Evolutionary conservation across 2,797 vertebrate species (phyloP), one percentile per base, ranked within the genome.

Genomic region (Enteromius treurensis): DNA sequence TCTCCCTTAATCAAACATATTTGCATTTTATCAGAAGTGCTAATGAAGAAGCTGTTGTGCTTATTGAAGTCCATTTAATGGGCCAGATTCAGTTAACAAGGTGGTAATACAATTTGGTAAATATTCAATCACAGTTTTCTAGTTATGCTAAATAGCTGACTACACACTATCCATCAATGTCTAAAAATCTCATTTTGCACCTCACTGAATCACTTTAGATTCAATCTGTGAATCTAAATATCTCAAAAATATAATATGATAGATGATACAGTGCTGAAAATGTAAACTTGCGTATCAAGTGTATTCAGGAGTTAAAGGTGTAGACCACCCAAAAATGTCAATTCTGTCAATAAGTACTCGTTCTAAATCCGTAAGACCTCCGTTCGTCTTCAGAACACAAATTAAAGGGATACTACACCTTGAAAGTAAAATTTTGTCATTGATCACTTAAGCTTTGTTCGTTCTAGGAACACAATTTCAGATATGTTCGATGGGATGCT

Each of bases 161-260:
- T 51, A 55, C 77, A 83, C 62, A 78, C 74, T 29, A 83, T 79
- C 69, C 85, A 85, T 81, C 80, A 83, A 49, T 21, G 53, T 76
- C 62, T 81, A 69, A 69, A 86, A 86, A 71, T 21, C 78, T 84
- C n/a, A 88, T 88, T 85, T 88, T 79, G 77, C 81, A 85, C 81
- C 82, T 84, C 69, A 81, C 40, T 55, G 85, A 83, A 75, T 78
- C 83, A 71, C 75, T 81, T 58, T 62, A 83, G 71, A 67, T 26
- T 47, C 76, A 53, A 86, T 82, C 78, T 80, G 81, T 58, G 51
- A 13, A 74, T 79, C 77, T 42, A 70, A 78, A 82, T 70, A 80
- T 84, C 47, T 67, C 37, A 60, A 73, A 79, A 67, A 65, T 7
- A 3, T 67, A 32, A 32, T 65, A 67, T 77, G 74, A 74, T 17